phyloP scores from a whole-genome alignment of 2,113 vertebrate genomes.

The Oncorhynchus masou region DNA sequence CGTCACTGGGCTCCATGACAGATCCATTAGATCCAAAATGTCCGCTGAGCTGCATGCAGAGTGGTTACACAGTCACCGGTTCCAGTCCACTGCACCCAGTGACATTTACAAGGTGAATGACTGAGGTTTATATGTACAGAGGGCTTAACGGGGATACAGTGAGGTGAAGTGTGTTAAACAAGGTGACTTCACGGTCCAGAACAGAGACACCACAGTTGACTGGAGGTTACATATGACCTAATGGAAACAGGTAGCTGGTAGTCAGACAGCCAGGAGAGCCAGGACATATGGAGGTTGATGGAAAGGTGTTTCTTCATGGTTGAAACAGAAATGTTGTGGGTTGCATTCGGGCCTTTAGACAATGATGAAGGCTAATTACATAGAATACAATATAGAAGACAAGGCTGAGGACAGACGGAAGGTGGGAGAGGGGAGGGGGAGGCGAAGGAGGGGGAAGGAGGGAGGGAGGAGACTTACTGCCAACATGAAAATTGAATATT shows the following conservation, averaged over 20 bases:
- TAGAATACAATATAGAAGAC: too few species aligned
- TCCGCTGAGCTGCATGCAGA: constrained; percentile 19
- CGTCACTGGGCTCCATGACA: constrained; percentile 24
- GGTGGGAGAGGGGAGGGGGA: too few species aligned
- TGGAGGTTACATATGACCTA: too few species aligned
- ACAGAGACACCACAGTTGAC: neutral
- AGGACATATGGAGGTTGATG: too few species aligned
- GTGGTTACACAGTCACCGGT: constrained; percentile 50
- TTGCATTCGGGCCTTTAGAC: too few species aligned
- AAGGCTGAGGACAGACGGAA: too few species aligned
- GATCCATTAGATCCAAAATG: neutral
- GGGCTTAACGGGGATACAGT: constrained; percentile 21
- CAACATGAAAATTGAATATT: constrained; percentile 94
- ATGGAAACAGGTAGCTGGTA: too few species aligned
- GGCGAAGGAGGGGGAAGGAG: too few species aligned
- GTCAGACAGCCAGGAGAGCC: too few species aligned
- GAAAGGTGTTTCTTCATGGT: too few species aligned
- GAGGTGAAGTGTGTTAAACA: constrained; percentile 46
- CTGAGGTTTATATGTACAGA: constrained; percentile 34
- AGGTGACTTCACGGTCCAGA: neutral
- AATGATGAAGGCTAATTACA: too few species aligned
- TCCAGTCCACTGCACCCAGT: constrained; percentile 53
- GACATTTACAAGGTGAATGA: constrained; percentile 66
- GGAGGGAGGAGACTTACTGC: constrained; percentile 50
- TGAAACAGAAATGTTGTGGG: too few species aligned